phyloP scores from a whole-genome alignment of 2,113 vertebrate species.

The Lophura nycthemera region DNA sequence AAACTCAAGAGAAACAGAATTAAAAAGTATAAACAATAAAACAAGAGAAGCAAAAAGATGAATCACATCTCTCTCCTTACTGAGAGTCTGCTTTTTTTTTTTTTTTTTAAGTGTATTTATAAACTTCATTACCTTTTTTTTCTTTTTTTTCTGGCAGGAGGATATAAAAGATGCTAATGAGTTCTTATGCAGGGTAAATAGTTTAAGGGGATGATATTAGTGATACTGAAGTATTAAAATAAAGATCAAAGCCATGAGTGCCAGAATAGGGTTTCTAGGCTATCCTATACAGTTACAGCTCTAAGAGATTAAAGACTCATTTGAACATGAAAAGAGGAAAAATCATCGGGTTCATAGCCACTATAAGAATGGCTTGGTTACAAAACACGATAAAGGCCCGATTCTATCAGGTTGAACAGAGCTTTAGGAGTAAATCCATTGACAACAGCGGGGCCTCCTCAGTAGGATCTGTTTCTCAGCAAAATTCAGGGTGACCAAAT shows the following conservation, averaged over 20 bases:
- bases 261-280: slow-evolving; percentile 18
- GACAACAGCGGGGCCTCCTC: not conserved
- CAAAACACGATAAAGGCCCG: not conserved
- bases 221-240: slow-evolving; percentile 26
- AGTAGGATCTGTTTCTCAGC: not conserved
- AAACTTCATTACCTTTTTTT: not conserved
- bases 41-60: not conserved
- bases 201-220: slow-evolving; percentile 38
- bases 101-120: not conserved
- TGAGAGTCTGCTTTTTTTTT: not conserved
- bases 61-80: not conserved
- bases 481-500: not conserved
- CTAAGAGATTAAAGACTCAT: slow-evolving; percentile 53
- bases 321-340: slow-evolving; percentile 22
- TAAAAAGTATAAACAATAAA: not conserved
- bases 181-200: slow-evolving; percentile 40
- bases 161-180: slow-evolving; percentile 10
- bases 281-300: not conserved
- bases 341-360: not conserved
- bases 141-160: not conserved
- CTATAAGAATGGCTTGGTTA: not conserved
- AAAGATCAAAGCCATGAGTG: slow-evolving; percentile 44
- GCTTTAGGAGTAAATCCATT: not conserved
- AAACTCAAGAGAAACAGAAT: not conserved
- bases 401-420: not conserved